Evolutionary conservation across 2,888 invertebrate species (phyloP), one percentile per base, ranked within the genome.

Genomic region (Nomada goodeniana): DNA sequence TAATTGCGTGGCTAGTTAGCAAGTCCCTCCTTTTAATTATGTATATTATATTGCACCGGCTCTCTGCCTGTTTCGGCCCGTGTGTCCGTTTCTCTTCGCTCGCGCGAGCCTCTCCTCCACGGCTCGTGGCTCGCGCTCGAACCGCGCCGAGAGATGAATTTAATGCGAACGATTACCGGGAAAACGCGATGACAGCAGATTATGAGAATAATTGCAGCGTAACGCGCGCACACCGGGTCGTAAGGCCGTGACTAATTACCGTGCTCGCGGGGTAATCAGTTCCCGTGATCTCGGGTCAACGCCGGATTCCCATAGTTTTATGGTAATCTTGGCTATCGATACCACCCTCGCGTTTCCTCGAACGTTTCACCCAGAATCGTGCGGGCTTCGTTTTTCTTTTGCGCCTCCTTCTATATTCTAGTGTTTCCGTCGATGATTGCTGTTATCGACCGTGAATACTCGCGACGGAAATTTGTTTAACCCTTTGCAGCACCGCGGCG

Each of bases 111-210:
- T 55, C 55, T 55, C 63, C 80, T 84, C 55, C 63, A 74, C 72
- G 80, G 63, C 67, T 74, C 50, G 60, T 71, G 47, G 77, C 76
- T 74, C 85, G 65, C 50, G 59, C 29, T 59, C 47, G 73, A 65
- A 47, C 70, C 67, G 61, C 36, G 5, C 71, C 75, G 73, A 78
- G 73, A 78, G 76, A 63, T 65, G 70, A 79, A 75, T 84, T 82
- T 71, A 84, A 82, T 50, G 76, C 71, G 85, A 74, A 76, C 79
- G 86, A 87, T 88, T 84, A 78, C 82, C 76, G 78, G 85, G 88
- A 88, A 88, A 88, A 87, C 80, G 84, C 86, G 88, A 88, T 84
- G 88, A 88, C 88, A 89, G 88, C 78, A 80, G 89, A 88, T 88
- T 88, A 82, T 80, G 84, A 86, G 87, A 88, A 88, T 87, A 87